These are phyloP conservation scores for Lutraria lutraria DNA, from an alignment of 2,888 invertebrate genomes.

Conservation along the genomic window DNA sequence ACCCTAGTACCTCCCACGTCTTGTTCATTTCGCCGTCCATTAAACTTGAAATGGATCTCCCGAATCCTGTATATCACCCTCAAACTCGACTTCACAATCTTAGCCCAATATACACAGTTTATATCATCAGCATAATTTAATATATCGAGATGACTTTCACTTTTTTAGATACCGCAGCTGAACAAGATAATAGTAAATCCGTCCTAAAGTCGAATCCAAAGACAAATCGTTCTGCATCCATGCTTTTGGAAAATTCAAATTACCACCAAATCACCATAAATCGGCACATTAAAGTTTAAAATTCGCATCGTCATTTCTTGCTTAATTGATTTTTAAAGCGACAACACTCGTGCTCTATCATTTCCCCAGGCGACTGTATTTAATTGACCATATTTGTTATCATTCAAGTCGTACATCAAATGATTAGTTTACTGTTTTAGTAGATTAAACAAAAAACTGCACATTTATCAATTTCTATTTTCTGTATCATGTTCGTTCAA, in stretches of 20 bases:
- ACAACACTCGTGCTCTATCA: background rate
- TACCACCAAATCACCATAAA: slow-evolving; percentile 38
- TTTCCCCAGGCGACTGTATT: background rate
- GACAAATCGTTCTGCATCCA: slow-evolving; percentile 31
- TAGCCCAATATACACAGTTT: background rate
- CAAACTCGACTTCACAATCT: background rate
- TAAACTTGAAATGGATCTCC: background rate
- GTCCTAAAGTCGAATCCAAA: slow-evolving; percentile 14
- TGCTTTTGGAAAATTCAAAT: slow-evolving; percentile 35
- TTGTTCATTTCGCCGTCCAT: background rate
- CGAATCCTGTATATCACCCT: background rate
- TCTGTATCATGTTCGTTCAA: no score
- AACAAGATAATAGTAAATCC: background rate
- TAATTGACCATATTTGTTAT: slow-evolving; percentile 24
- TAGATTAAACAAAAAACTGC: no score
- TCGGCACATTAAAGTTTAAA: slow-evolving; percentile 36
- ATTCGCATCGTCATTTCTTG: slow-evolving; percentile 47
- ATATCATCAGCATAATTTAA: background rate
- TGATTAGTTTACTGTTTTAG: background rate
- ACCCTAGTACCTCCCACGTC: background rate
- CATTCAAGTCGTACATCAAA: background rate
- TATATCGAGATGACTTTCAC: slow-evolving; percentile 18
- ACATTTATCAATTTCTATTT: no score
- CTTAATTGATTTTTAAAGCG: slow-evolving; percentile 44
- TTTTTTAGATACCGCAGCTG: slow-evolving; percentile 12